Evolutionary conservation across 2,888 invertebrate genomes (phyloP), one percentile per base, ranked within the genome.

Genomic region (Deilephila elpenor): DNA sequence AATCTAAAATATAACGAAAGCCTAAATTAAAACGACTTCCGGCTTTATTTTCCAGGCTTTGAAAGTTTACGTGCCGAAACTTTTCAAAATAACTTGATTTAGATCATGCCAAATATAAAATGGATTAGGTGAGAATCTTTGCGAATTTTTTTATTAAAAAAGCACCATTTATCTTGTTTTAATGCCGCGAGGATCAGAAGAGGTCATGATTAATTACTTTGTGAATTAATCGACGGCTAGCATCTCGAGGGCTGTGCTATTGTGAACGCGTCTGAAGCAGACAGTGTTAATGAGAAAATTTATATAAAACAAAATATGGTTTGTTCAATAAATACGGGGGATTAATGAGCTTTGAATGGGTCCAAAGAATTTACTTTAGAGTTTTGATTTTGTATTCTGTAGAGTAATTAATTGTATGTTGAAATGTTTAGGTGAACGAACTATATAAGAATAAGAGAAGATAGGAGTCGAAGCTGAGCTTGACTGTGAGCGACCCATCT

Each of bases 161-260:
- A 51, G 20, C 2, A 32, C 70, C 71, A 34, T 72, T 72, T 20
- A 72, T 73, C 73, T 73, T 71, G 77, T 75, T 81, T 76, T 79
- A 73, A 67, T 73, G 71, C 44, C 62, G 64, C 72, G 70, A 62
- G 72, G 76, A 78, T 76, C 74, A 74, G 71, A 62, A 75, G 75
- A 73, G 73, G 70, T 74, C 74, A 70, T 82, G 81, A 82, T 81
- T 79, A 82, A 83, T 83, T 77, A 75, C 71, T 74, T 59, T 67
- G 73, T 75, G 72, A 78, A 83, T 81, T 79, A 81, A 84, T 82
- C 75, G 76, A 73, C 71, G 67, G 76, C 72, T 75, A 72, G 72
- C 29, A 77, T 72, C 73, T 74, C 72, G 56, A 64, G 34, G 51
- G 59, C 44, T 59, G 51, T 25, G 73, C 76, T 74, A 76, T 78